Conservation (phyloP, 2,797 vertebrate genomes). For the Pipistrellus kuhlii region DNA sequence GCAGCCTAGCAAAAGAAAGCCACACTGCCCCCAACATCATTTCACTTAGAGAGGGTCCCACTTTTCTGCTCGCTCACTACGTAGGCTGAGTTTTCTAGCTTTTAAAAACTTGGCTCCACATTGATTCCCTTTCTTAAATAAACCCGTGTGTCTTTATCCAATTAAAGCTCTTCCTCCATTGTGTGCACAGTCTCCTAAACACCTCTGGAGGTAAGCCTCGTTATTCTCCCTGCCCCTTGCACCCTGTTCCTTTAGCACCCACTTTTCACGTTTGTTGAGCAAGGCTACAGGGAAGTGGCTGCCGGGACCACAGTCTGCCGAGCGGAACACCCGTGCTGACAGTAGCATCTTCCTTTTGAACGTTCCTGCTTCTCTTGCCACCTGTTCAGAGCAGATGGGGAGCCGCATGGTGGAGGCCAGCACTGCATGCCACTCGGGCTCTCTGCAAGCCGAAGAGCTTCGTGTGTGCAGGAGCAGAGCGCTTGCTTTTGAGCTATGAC, state of each 20-base stretch:
- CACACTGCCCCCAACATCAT: not conserved
- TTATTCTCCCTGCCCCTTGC: not conserved
- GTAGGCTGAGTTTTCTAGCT: conserved; percentile 66
- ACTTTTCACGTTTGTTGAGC: conserved; percentile 8
- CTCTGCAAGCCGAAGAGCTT: conserved; percentile 73
- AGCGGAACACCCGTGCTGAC: conserved; percentile 79
- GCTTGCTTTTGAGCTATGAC: conserved; percentile 77
- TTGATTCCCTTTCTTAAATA: conserved; percentile 66
- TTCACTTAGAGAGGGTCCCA: not conserved
- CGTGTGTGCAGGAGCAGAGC: conserved; percentile 73
- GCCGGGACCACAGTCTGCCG: conserved; percentile 47
- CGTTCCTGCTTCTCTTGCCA: conserved; percentile 77
- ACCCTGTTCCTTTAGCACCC: not conserved
- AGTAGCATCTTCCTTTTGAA: conserved; percentile 78
- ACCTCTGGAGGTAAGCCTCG: conserved; percentile 91
- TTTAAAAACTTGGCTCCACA: conserved; percentile 60
- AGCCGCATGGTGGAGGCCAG: conserved; percentile 76
- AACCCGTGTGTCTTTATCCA: conserved; percentile 71
- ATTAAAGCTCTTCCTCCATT: conserved; percentile 80
- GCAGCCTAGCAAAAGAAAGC: not conserved
- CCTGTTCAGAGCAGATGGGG: conserved; percentile 85
- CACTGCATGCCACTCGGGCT: conserved; percentile 73
- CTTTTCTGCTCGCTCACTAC: not conserved
- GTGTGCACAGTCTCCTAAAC: conserved; percentile 91
- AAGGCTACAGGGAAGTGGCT: conserved; percentile 4